Conservation (phyloP, 2,797 vertebrate species). For the Gallinago nigripennis region DNA sequence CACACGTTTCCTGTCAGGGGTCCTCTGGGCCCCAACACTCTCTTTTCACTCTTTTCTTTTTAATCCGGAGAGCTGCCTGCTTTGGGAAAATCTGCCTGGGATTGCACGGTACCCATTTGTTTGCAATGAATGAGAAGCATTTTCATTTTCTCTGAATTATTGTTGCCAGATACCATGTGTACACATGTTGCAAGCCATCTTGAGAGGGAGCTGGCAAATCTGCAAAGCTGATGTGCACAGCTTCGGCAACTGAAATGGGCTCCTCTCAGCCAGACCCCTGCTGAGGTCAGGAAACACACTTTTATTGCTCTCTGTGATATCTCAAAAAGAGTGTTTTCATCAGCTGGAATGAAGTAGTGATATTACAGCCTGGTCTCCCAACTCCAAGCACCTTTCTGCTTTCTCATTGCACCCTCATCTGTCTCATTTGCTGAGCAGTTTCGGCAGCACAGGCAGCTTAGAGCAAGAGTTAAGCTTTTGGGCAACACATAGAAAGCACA, state of each 20-base stretch:
- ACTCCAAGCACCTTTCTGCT: background rate
- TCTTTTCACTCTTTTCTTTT: background rate
- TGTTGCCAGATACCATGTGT: constrained; percentile 48
- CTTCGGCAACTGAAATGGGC: background rate
- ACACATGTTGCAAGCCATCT: constrained; percentile 28
- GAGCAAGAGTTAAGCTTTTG: background rate
- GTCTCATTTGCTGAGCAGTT: background rate
- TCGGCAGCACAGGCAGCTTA: background rate
- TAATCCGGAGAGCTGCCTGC: background rate
- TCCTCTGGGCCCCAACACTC: background rate
- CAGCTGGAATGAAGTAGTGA: background rate
- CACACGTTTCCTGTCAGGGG: background rate
- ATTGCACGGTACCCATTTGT: constrained; percentile 49
- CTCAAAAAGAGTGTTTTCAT: background rate
- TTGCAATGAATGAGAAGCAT: constrained; percentile 56
- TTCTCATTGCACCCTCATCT: background rate
- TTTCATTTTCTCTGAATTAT: constrained; percentile 58
- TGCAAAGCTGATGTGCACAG: background rate
- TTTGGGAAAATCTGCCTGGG: constrained; percentile 13
- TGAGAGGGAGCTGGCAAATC: constrained; percentile 48
- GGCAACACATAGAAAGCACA: background rate
- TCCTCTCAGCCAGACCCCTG: constrained; percentile 4
- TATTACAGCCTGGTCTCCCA: background rate
- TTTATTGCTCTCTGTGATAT: background rate
- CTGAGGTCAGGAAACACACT: background rate